phyloP scores from a whole-genome alignment of 2,113 vertebrate genomes.

The Gasterosteus nipponicus region DNA sequence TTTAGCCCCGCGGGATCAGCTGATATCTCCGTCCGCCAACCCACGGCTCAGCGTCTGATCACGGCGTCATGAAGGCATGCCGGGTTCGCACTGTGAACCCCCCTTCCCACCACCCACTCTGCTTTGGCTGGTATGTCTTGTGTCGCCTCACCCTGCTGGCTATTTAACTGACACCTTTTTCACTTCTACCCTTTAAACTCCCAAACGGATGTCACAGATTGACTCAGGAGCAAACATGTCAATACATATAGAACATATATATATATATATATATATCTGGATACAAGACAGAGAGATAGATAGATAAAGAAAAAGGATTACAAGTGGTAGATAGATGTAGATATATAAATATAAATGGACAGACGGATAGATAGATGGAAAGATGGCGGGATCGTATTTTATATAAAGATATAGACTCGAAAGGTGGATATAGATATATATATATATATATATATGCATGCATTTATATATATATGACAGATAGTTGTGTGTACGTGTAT shows the following conservation, averaged over 20 bases:
- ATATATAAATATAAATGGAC: background rate
- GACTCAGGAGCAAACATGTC: background rate
- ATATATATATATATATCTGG: background rate
- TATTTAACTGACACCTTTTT: conserved; percentile 38
- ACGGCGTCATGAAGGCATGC: conserved; percentile 58
- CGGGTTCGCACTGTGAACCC: conserved; percentile 6
- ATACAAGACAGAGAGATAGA: background rate
- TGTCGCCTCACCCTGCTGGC: conserved; percentile 51
- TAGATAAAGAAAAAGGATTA: background rate
- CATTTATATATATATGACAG: background rate
- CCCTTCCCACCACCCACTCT: conserved; percentile 20
- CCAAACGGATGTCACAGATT: conserved; percentile 37
- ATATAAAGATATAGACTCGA: background rate
- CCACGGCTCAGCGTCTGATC: conserved; percentile 22
- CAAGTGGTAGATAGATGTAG: background rate
- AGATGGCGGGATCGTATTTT: too few relatives aligned
- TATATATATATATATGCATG: background rate
- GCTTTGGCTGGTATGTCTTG: conserved; percentile 14
- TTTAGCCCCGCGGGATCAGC: conserved; percentile 64
- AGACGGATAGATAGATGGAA: background rate
- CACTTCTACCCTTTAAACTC: conserved; percentile 21
- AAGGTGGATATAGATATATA: background rate
- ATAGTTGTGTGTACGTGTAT: too few relatives aligned
- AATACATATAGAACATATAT: background rate
- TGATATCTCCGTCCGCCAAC: conserved; percentile 63